Percentiles rank a stretch among this genome's conserved stretches.
Conservation (phyloP, 1,140 invertebrate species). For the Drosophila ananassae region DNA sequence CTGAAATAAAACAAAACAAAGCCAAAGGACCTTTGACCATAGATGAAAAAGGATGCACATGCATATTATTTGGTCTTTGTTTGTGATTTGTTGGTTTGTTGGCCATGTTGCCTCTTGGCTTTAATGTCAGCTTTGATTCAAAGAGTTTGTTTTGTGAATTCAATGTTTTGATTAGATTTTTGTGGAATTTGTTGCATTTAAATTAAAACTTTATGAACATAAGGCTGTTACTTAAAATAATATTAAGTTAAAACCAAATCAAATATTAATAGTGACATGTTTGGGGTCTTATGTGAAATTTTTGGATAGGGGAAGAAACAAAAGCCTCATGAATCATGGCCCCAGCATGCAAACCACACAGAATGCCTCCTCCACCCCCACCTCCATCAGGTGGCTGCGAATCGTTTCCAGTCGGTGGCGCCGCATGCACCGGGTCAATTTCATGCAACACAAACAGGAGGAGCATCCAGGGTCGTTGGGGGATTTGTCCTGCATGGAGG, state of each 20-base stretch:
- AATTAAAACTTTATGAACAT: not conserved
- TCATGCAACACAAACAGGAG: slow-evolving; percentile 61
- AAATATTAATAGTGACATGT: not conserved
- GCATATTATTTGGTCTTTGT: slow-evolving; percentile 39
- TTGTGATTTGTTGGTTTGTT: slow-evolving; percentile 3
- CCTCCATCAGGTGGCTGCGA: slow-evolving; percentile 1
- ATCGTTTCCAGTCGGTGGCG: slow-evolving; percentile 40
- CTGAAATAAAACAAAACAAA: slow-evolving; percentile 20
- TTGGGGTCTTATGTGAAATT: not conserved
- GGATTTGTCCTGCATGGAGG: slow-evolving; percentile 51
- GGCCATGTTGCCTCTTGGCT: slow-evolving; percentile 20
- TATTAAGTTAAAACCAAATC: not conserved
- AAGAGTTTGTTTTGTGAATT: slow-evolving; percentile 3
- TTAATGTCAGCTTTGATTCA: slow-evolving; percentile 25
- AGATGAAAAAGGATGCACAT: slow-evolving; percentile 21
- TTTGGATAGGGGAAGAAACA: not conserved
- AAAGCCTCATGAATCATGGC: slow-evolving; percentile 39
- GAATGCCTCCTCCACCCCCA: slow-evolving; percentile 20
- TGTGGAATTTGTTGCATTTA: slow-evolving; percentile 16
- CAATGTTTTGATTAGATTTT: slow-evolving; percentile 30
- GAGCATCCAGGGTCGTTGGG: slow-evolving; percentile 3
- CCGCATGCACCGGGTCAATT: slow-evolving; percentile 75
- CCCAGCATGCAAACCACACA: slow-evolving; percentile 38
- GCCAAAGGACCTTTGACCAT: slow-evolving; percentile 19
- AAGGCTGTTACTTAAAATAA: not conserved